Base-by-base conservation (phyloP, 2,797 vertebrate genomes). In the Sebastes kiyomatsui region DNA sequence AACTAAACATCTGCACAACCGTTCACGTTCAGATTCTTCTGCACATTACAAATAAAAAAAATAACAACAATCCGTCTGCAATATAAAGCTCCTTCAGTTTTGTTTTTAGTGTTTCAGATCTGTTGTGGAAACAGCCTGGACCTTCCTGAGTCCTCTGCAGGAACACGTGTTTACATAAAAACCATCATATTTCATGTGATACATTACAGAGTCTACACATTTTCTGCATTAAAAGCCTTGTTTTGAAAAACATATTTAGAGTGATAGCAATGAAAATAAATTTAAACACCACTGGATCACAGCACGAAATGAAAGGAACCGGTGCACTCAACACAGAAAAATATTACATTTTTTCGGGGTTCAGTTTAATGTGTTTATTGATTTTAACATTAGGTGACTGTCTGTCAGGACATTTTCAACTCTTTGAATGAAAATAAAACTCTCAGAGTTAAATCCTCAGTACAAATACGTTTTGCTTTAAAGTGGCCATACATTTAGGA, bases 31-130 rank as follows among this genome's bases (percentile, higher is more conserved):
- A 35, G 32, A 65, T 67, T 79, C 16, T 70, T 64, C 38, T 67
- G 74, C 55, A 74, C 58, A 3, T 58, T 10, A 82, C 68, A 71
- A 20, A 74, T 35, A 7, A 27, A 30, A 77, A 27, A 35, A 16
- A 30, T 8, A 74, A 72, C 18, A 75, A 86, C 81, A 80, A 78
- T 72, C 75, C 20, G 18, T 84, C 67, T 72, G 77, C 52, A 10
- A 55, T 5, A n/a, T 65, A 72, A 78, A 84, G 65, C 81, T 81
- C 52, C 27, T 55, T 16, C 59, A 3, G 55, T 52, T 74, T 13
- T 27, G 30, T 46, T 28, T 28, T 58, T 18, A 35, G 35, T 33
- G 60, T 81, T 66, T 64, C 5, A 27, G 35, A 56, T 28, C 35
- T 23, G 13, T 4, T 3, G 42, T 18, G 30, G 46, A 33, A 13